Evolutionary conservation across 2,888 invertebrate genomes (phyloP), one percentile per base, ranked within the genome.

Genomic region (Meloe dianella): DNA sequence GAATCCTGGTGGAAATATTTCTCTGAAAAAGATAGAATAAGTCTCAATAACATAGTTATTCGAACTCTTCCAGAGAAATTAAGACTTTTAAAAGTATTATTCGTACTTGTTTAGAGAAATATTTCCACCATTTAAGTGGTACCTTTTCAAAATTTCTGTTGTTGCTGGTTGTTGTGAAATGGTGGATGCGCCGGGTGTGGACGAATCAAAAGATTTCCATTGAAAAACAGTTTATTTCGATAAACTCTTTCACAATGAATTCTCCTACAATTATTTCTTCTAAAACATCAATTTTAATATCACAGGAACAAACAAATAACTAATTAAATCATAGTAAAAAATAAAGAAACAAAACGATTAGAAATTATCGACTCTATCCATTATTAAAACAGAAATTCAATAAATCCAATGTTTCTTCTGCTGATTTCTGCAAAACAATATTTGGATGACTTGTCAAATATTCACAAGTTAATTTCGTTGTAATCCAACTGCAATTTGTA

Each of bases 341-440:
- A 24, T 3, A 24, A 10, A 2, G 10, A 22, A 10, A 47, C 7
- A 20, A 54, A 24, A 12, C 12, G 4, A 10, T 1, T 54, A 20
- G 10, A n/a, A 38, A 22, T 4, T 24, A 8, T 4, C 29, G 54
- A 30, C 32, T 27, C 22, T 57, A 72, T 60, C 72, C 71, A 59
- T 74, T 67, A 59, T 69, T 71, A 41, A 76, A 76, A 68, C 76
- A 76, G 22, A 35, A 57, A 65, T 74, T 76, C 14, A 76, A 65
- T 29, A 47, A 20, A 57, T 65, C 61, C 24, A 65, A 30, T 14
- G 30, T 20, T 57, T 65, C 41, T n/a, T 61, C 38, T 10, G 47
- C 29, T 17, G 60, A 22, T 47, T 65, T 57, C 2, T 58, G 10
- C 20, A 57, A 62, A 14, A 30, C 47, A 17, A 57, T 51, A 20